Evolutionary conservation across 2,888 invertebrate species (phyloP).

Genomic region (Calliphora vomitoria): DNA sequence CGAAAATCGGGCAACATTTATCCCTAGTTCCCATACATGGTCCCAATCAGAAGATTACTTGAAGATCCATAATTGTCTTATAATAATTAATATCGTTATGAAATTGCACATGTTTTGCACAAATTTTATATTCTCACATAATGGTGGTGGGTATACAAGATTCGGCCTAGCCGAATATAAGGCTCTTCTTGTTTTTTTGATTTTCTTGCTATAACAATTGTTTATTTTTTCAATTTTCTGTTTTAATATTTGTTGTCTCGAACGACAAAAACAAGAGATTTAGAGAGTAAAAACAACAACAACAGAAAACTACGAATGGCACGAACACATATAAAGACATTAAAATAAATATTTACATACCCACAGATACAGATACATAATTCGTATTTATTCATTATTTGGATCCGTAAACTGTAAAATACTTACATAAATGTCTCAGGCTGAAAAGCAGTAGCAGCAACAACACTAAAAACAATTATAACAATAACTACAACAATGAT

Average conservation of each 20-base stretch:
- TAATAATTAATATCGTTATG: too few relatives aligned
- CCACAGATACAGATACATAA: constrained; percentile 3
- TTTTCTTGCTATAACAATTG: constrained; percentile 10
- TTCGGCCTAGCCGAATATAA: too few relatives aligned
- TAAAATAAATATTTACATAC: constrained; percentile 49
- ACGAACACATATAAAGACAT: constrained; percentile 22
- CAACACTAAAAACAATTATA: constrained; percentile 22
- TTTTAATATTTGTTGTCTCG: constrained; percentile 26
- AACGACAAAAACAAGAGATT: constrained; percentile 29
- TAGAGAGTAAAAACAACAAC: background rate
- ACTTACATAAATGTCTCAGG: constrained; percentile 42
- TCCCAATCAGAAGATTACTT: too few relatives aligned
- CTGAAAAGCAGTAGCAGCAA: constrained; percentile 4
- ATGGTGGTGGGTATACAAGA: too few relatives aligned
- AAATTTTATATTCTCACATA: too few relatives aligned
- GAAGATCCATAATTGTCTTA: too few relatives aligned
- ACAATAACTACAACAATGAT: constrained; percentile 38
- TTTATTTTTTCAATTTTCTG: constrained; percentile 30
- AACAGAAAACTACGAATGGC: background rate
- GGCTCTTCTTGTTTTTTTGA: background rate
- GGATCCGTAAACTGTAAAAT: background rate
- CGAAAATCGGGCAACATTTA: too few relatives aligned
- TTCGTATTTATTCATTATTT: background rate
- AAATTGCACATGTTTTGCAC: too few relatives aligned
- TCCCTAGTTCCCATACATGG: too few relatives aligned